phyloP scores from a whole-genome alignment of 2,113 vertebrate species.

The Oncorhynchus tshawytscha region DNA sequence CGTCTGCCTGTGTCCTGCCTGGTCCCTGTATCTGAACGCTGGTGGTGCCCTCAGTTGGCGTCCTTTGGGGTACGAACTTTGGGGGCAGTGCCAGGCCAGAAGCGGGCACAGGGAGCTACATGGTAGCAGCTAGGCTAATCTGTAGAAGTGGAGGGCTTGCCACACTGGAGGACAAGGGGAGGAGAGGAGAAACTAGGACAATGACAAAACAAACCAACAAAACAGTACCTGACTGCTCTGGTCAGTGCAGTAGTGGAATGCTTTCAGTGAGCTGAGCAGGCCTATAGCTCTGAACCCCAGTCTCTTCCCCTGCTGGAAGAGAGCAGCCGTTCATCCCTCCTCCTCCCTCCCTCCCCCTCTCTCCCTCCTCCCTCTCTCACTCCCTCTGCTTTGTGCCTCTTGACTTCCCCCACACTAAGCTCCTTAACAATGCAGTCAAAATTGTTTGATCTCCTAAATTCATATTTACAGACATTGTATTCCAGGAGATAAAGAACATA shows the following conservation, averaged over 20 bases:
- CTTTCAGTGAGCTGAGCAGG: slow-evolving; percentile 22
- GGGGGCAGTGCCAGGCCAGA: slow-evolving; percentile 25
- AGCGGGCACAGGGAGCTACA: slow-evolving; percentile 25
- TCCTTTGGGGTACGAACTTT: slow-evolving; percentile 10
- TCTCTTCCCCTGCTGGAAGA: slow-evolving; percentile 26
- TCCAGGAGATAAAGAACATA: slow-evolving; percentile 65
- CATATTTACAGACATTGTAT: slow-evolving; percentile 71
- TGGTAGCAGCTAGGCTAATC: slow-evolving; percentile 26
- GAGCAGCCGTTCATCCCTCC: slow-evolving; percentile 37
- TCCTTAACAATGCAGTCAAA: slow-evolving; percentile 67
- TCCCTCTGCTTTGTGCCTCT: slow-evolving; percentile 26
- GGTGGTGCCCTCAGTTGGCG: slow-evolving; percentile 21
- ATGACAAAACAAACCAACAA: slow-evolving; percentile 26
- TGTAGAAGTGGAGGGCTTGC: slow-evolving; percentile 20
- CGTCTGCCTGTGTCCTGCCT: slow-evolving; percentile 11
- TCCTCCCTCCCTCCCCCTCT: background rate
- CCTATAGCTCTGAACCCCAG: slow-evolving; percentile 28
- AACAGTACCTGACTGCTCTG: slow-evolving; percentile 4
- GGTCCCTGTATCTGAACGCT: slow-evolving; percentile 22
- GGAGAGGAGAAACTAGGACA: slow-evolving; percentile 4
- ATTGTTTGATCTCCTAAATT: slow-evolving; percentile 71
- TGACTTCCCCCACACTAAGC: slow-evolving; percentile 57
- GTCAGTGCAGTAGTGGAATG: slow-evolving; percentile 23
- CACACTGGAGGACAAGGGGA: slow-evolving; percentile 2
- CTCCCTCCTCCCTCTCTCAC: background rate